These are phyloP conservation scores for Andinoacara biseriatus DNA, from an alignment of 2,113 vertebrate genomes.

Conservation along the genomic window DNA sequence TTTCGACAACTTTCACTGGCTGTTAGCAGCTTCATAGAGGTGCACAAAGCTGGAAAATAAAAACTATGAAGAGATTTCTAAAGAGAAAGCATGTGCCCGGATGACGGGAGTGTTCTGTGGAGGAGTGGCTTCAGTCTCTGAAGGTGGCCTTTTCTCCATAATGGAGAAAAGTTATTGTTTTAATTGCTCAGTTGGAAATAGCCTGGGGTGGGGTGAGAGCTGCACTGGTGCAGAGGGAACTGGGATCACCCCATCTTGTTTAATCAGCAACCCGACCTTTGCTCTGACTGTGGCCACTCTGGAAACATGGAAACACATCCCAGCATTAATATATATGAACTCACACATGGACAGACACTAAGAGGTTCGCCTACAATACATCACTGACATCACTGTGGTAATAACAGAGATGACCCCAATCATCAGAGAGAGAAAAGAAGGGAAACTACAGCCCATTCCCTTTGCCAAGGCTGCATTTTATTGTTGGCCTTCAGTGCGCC, in stretches of 20 bases:
- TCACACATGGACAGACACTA: conserved; percentile 15
- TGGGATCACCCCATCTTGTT: conserved; percentile 57
- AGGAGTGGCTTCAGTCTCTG: conserved; percentile 38
- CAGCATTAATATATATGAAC: conserved; percentile 16
- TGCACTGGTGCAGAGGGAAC: conserved; percentile 16
- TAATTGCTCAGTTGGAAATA: conserved; percentile 72
- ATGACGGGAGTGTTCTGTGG: conserved; percentile 20
- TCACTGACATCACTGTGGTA: conserved; percentile 55
- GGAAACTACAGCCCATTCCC: conserved; percentile 39
- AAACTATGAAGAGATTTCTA: too few relatives aligned
- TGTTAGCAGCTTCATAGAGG: too few relatives aligned
- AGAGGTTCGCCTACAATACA: conserved; percentile 35
- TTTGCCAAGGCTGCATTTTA: conserved; percentile 58
- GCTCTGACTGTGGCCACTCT: conserved; percentile 58
- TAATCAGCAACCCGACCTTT: conserved; percentile 73
- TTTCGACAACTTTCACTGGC: too few relatives aligned
- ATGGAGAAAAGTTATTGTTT: conserved; percentile 52
- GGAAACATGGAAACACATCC: conserved; percentile 41
- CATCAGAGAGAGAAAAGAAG: conserved; percentile 55
- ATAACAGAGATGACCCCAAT: conserved; percentile 78
- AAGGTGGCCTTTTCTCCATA: conserved; percentile 61
- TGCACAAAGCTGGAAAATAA: too few relatives aligned
- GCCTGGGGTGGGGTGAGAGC: conserved; percentile 18
- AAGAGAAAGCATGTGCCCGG: not conserved
- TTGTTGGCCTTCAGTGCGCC: conserved; percentile 34